These are phyloP conservation scores for Seira sanloemensis DNA, from an alignment of 2,888 invertebrate genomes.

Conservation along the genomic window DNA sequence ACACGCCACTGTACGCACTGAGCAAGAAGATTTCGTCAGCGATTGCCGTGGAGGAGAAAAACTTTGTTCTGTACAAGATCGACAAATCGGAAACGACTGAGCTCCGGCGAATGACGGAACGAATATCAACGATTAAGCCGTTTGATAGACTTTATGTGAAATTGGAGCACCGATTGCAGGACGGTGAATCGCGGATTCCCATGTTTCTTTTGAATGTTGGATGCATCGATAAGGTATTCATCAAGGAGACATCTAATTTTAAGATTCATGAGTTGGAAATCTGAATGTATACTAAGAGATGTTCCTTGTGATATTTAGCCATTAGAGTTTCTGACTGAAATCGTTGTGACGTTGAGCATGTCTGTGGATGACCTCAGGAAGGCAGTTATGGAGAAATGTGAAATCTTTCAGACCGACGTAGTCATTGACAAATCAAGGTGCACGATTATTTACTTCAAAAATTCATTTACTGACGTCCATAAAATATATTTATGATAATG, in stretches of 20 bases:
- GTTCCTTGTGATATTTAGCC: too few species aligned
- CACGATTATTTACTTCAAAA: too few species aligned
- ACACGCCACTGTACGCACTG: slow-evolving; percentile 49
- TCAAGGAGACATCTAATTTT: background rate
- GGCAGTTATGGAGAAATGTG: slow-evolving; percentile 13
- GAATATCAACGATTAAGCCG: slow-evolving; percentile 48
- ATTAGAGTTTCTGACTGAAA: slow-evolving; percentile 48
- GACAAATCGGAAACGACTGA: slow-evolving; percentile 63
- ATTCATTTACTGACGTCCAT: too few species aligned
- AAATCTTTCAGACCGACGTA: slow-evolving; percentile 1
- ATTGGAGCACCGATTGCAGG: slow-evolving; percentile 60
- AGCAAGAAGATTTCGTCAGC: slow-evolving; percentile 48
- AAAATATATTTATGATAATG: too few species aligned
- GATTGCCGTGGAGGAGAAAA: slow-evolving; percentile 46
- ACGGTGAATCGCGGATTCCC: slow-evolving; percentile 63
- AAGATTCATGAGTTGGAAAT: background rate
- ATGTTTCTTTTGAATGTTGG: slow-evolving; percentile 61
- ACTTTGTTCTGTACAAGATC: slow-evolving; percentile 65
- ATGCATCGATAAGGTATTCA: slow-evolving; percentile 18
- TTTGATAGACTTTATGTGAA: slow-evolving; percentile 59
- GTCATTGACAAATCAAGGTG: background rate
- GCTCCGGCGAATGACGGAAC: slow-evolving; percentile 50
- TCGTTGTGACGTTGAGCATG: slow-evolving; percentile 59
- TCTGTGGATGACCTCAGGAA: slow-evolving; percentile 42
- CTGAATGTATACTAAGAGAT: too few species aligned